These are phyloP conservation scores for Gonatopus flavifemur DNA, from an alignment of 1,140 invertebrate species.

Conservation along the genomic window DNA sequence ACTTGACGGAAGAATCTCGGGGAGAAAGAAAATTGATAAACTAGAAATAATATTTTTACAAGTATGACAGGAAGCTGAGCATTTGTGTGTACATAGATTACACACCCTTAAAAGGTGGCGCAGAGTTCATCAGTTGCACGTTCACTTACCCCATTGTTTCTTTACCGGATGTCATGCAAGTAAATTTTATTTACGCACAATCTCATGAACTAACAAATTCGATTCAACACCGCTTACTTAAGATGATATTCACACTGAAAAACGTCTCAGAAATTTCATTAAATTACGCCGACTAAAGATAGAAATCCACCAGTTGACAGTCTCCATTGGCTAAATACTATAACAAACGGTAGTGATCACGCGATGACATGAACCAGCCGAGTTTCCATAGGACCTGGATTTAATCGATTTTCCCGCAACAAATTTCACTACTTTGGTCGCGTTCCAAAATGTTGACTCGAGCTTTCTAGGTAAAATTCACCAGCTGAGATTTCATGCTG, in stretches of 20 bases:
- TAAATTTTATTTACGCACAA: conserved; percentile 32
- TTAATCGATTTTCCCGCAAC: conserved; percentile 54
- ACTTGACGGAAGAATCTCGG: background rate
- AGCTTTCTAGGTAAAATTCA: too few relatives aligned
- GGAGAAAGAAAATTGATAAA: conserved; percentile 10
- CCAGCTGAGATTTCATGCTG: too few relatives aligned
- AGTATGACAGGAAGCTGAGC: conserved; percentile 10
- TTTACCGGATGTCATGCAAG: conserved; percentile 54
- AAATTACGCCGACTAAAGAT: conserved; percentile 18
- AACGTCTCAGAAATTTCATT: conserved; percentile 13
- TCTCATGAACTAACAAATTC: conserved; percentile 36
- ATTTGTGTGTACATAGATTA: conserved; percentile 20
- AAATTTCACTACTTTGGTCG: too few relatives aligned
- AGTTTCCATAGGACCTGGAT: conserved; percentile 41
- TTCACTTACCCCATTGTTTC: conserved; percentile 54
- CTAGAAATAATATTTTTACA: conserved; percentile 12
- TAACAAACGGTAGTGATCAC: conserved; percentile 27
- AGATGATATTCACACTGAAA: background rate
- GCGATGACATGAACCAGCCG: conserved; percentile 41
- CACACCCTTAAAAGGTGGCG: conserved; percentile 45
- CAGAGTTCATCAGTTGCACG: conserved; percentile 21
- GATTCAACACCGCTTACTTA: conserved; percentile 6
- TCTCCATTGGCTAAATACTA: conserved; percentile 44
- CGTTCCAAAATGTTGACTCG: too few relatives aligned
- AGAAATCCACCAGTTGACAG: conserved; percentile 42